phyloP scores from a whole-genome alignment of 2,888 invertebrate species.

The Pachycephus smyrnensis region DNA sequence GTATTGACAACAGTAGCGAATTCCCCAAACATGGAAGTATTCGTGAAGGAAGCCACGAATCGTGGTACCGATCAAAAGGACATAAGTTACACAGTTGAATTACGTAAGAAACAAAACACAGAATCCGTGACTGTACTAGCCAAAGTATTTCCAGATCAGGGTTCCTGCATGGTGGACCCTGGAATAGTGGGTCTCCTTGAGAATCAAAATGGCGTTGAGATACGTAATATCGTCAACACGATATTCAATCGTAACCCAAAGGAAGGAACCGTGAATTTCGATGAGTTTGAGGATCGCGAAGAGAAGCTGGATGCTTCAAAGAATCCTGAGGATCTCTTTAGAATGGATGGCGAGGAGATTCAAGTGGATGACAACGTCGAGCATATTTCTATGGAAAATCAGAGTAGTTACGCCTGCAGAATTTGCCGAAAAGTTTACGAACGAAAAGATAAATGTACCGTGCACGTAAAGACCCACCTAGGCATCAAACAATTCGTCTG shows the following conservation, averaged over 20 bases:
- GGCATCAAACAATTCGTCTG: constrained; percentile 64
- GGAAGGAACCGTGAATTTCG: constrained; percentile 35
- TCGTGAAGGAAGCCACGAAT: constrained; percentile 59
- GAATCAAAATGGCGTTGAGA: constrained; percentile 54
- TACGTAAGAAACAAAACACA: constrained; percentile 53
- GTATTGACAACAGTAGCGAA: constrained; percentile 57
- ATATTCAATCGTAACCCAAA: constrained; percentile 46
- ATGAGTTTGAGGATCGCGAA: constrained; percentile 53
- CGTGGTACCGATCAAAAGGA: constrained; percentile 56
- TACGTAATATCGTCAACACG: constrained; percentile 56
- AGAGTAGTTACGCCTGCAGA: constrained; percentile 60
- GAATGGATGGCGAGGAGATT: constrained; percentile 62
- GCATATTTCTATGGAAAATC: constrained; percentile 51
- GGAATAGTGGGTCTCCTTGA: constrained; percentile 56
- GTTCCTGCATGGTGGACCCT: constrained; percentile 60
- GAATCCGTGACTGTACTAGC: constrained; percentile 52
- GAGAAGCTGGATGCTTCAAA: constrained; percentile 48
- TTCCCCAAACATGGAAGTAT: constrained; percentile 58
- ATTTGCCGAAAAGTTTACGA: constrained; percentile 62
- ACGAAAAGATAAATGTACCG: constrained; percentile 62
- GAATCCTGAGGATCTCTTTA: constrained; percentile 61
- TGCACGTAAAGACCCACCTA: constrained; percentile 63
- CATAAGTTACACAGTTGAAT: constrained; percentile 62
- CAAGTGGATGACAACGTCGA: constrained; percentile 63
- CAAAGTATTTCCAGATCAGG: constrained; percentile 63